Conservation (phyloP, 2,888 invertebrate species). For the Perithous albicinctus region DNA sequence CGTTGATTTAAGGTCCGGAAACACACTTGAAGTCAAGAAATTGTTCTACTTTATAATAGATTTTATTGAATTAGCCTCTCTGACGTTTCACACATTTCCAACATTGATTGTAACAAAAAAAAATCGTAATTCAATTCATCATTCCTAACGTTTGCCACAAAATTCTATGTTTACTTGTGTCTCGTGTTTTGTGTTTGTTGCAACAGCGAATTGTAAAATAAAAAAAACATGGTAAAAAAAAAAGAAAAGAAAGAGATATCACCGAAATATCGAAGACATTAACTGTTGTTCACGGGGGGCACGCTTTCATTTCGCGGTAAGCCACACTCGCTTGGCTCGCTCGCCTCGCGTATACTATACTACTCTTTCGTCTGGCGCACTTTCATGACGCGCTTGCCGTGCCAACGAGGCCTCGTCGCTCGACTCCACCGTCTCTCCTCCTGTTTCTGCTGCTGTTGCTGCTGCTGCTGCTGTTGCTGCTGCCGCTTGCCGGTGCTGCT, state of each 20-base stretch:
- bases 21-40: too few species aligned
- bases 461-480: constrained; percentile 56
- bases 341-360: constrained; percentile 36
- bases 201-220: not conserved
- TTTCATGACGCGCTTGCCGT: constrained; percentile 66
- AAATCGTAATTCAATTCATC: not conserved
- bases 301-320: constrained; percentile 51
- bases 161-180: not conserved
- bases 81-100: constrained; percentile 16
- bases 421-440: constrained; percentile 53
- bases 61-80: not conserved
- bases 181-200: not conserved
- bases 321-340: constrained; percentile 18
- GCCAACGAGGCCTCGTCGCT: constrained; percentile 64
- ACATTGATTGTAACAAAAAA: not conserved
- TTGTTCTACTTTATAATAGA: too few species aligned
- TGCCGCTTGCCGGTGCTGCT: constrained; percentile 31
- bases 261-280: constrained; percentile 19
- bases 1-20: not conserved
- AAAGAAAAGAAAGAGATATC: not conserved
- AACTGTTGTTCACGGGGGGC: constrained; percentile 18
- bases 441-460: constrained; percentile 47
- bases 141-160: too few species aligned
- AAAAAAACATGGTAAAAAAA: too few species aligned
- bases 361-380: constrained; percentile 58